Base-by-base conservation (phyloP, 2,113 vertebrate genomes). In the Dipodomys merriami region DNA sequence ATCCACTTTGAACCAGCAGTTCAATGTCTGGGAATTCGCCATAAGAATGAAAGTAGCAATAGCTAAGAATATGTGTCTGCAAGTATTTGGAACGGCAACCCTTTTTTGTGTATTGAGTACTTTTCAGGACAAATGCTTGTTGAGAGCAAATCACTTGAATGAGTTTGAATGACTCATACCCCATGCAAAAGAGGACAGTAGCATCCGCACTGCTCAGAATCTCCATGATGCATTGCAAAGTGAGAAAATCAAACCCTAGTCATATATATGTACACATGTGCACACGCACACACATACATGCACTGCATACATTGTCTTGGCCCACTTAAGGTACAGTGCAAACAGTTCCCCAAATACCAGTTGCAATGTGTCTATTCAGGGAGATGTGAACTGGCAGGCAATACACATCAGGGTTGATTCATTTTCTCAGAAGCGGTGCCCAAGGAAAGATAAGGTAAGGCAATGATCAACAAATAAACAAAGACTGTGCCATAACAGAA, bases 1-100 rank as follows among this genome's bases (percentile, higher is more conserved):
- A 67, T 18, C 90, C 72, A 39, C 71, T 96, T 91, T 96, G 71
- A 95, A 92, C 23, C 4, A 88, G 27, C 19, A n/a, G 27, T 35
- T 30, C 62, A 82, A 82, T 11, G 90, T 84, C 79, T 92, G 62
- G 53, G 64, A 95, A 90, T 77, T 35, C 9, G 68, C 33, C 79
- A 73, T 86, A 90, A 94, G 93, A 94, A 90, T 91, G 93, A 94
- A 93, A 46, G n/a, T 35, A 64, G 25, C 71, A 72, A 72, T 57
- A 72, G 22, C 60, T 90, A 93, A 93, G 79, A 92, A 77, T 79
- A 83, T 71, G 49, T 65, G 57, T 88, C 80, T 91, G 86, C n/a
- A 25, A 74, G 30, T 82, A 86, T 91, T 69, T 77, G 27, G 22
- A 72, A 13, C 30, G 20, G 64, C 15, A 85, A 35, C 10, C 69